Evolutionary conservation across 1,140 invertebrate species (phyloP).

Genomic region (Micrasema longulum): DNA sequence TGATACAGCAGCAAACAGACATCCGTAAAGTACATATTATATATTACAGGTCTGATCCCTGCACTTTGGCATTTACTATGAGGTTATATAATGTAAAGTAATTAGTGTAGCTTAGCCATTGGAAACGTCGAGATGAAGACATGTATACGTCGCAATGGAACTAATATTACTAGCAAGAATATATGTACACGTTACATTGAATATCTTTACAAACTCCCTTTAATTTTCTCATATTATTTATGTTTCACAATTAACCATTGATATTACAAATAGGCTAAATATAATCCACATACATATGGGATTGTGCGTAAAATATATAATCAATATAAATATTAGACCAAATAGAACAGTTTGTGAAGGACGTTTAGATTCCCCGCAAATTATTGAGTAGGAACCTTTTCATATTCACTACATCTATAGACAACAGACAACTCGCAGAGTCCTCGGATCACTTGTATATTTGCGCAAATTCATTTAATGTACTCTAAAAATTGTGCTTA

Average conservation of each 20-base stretch:
- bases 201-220: constrained; percentile 35
- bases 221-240: too few species aligned
- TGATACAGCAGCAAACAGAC: constrained; percentile 35
- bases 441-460: constrained; percentile 20
- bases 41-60: constrained; percentile 33
- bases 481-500: constrained; percentile 23
- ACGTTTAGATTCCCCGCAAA: constrained; percentile 21
- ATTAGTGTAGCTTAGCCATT: constrained; percentile 25
- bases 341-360: constrained; percentile 20
- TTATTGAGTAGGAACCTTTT: neutral
- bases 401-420: neutral
- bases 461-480: constrained; percentile 11
- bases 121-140: constrained; percentile 26
- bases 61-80: constrained; percentile 44
- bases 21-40: constrained; percentile 15
- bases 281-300: constrained; percentile 18
- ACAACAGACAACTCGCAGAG: neutral
- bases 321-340: constrained; percentile 36
- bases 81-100: constrained; percentile 36
- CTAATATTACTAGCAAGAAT: constrained; percentile 31
- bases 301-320: constrained; percentile 38
- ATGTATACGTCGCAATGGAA: constrained; percentile 29
- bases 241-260: constrained; percentile 19
- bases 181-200: constrained; percentile 44
- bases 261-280: constrained; percentile 36